These are phyloP conservation scores for Sisor rabdophorus DNA, from an alignment of 2,113 vertebrate genomes.

Conservation along the genomic window DNA sequence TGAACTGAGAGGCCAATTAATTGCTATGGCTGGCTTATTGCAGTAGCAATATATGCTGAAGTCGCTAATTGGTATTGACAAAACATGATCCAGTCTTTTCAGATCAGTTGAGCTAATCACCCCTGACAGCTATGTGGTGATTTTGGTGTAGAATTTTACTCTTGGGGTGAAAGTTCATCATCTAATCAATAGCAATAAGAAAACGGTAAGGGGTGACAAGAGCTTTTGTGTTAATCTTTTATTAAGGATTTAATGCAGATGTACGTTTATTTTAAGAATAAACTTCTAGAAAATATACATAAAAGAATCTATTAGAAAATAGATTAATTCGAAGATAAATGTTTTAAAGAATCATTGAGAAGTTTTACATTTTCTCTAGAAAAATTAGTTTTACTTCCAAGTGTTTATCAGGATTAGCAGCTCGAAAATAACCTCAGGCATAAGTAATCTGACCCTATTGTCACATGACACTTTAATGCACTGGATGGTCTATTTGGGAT, in stretches of 20 bases:
- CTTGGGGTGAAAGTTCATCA: slow-evolving; percentile 56
- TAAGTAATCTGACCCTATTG: slow-evolving; percentile 41
- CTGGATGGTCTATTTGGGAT: slow-evolving; percentile 39
- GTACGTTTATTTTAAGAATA: neutral
- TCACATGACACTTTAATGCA: slow-evolving; percentile 51
- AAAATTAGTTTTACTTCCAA: slow-evolving; percentile 35
- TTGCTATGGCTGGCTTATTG: slow-evolving; percentile 31
- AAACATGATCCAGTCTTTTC: slow-evolving; percentile 45
- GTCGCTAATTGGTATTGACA: slow-evolving; percentile 60
- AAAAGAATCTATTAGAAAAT: neutral
- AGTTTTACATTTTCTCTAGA: neutral
- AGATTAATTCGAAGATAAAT: neutral
- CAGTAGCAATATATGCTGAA: slow-evolving; percentile 40
- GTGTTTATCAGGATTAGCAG: slow-evolving; percentile 43
- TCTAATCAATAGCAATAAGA: slow-evolving; percentile 52
- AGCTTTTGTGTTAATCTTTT: slow-evolving; percentile 31
- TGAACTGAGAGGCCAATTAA: slow-evolving; percentile 33
- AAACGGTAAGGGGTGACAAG: slow-evolving; percentile 24
- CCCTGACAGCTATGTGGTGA: slow-evolving; percentile 51
- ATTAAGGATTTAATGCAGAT: slow-evolving; percentile 30
- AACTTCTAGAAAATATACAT: neutral
- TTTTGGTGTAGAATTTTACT: slow-evolving; percentile 50
- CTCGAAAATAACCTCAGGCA: slow-evolving; percentile 39
- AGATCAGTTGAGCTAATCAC: slow-evolving; percentile 56
- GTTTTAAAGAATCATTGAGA: neutral